Evolutionary conservation across 35 echinoderm and acorn worm genomes (phyloP).

Genomic region (Antedon bifida): DNA sequence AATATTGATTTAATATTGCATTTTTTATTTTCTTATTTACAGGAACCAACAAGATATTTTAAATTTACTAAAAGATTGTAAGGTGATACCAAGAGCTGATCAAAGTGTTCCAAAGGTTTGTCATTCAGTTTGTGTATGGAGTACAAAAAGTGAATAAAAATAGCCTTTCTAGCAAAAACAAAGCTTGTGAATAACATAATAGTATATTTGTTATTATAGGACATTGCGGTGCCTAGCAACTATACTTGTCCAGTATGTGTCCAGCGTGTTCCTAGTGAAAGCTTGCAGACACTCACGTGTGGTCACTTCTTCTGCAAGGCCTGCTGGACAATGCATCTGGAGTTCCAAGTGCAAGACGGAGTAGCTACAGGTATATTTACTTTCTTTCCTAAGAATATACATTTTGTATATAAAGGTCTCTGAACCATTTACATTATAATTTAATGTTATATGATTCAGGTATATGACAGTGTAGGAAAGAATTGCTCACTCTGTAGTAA

Average conservation of each 20-base stretch:
- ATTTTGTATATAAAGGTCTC: too few relatives aligned
- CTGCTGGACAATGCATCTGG: slow-evolving; percentile 72
- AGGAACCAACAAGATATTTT: slow-evolving; percentile 93
- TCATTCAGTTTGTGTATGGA: background rate
- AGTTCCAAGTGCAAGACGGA: slow-evolving; percentile 63
- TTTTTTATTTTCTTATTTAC: slow-evolving; percentile 1
- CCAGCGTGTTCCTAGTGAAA: slow-evolving; percentile 22
- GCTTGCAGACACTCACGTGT: slow-evolving; percentile 49
- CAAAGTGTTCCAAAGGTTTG: slow-evolving; percentile 30
- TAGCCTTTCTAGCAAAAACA: background rate
- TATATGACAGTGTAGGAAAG: too few relatives aligned
- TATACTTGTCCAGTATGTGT: slow-evolving; percentile 67
- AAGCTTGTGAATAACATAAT: background rate
- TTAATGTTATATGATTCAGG: too few relatives aligned
- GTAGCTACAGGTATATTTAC: slow-evolving; percentile 70
- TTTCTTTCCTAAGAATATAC: too few relatives aligned
- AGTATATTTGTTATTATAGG: background rate
- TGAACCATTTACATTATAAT: too few relatives aligned
- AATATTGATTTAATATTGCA: background rate
- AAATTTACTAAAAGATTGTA: slow-evolving; percentile 68
- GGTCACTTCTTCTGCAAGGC: slow-evolving; percentile 76
- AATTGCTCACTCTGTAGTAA: too few relatives aligned
- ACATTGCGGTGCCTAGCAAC: slow-evolving; percentile 3
- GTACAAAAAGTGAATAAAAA: background rate
- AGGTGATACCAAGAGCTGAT: slow-evolving; percentile 24